Percentiles rank a stretch among this genome's conserved stretches.
These are phyloP conservation scores for Momotus momota DNA, from an alignment of 2,797 vertebrate genomes.

Conservation along the genomic window DNA sequence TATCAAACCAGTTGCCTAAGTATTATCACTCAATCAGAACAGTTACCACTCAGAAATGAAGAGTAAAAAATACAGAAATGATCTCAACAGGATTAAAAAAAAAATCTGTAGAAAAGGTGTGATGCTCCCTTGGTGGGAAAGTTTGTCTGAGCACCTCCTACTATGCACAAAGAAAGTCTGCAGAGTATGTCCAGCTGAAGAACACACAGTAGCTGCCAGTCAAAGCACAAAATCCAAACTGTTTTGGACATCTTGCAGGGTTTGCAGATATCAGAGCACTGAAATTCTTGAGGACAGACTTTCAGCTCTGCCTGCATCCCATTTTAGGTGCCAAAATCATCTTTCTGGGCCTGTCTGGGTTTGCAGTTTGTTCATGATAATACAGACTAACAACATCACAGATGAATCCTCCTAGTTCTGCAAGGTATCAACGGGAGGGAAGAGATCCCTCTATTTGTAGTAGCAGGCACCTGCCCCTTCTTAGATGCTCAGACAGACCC, in stretches of 20 bases:
- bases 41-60: neutral
- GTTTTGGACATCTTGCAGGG: neutral
- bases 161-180: neutral
- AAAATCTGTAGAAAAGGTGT: neutral
- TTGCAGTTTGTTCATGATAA: neutral
- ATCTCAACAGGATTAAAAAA: neutral
- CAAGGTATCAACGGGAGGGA: neutral
- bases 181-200: neutral
- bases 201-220: neutral
- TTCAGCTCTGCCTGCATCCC: neutral
- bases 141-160: neutral
- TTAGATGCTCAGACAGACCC: neutral
- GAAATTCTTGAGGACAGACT: neutral
- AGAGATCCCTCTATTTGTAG: neutral
- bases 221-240: neutral
- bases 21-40: neutral
- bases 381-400: neutral
- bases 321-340: neutral
- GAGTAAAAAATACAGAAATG: neutral
- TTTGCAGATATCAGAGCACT: neutral
- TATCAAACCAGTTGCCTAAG: neutral
- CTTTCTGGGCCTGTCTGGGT: neutral
- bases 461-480: neutral
- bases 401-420: neutral
- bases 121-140: neutral